These are phyloP conservation scores for Epizoanthus stellaris DNA, from an alignment of 92 coral and sea anemone species.

Conservation along the genomic window DNA sequence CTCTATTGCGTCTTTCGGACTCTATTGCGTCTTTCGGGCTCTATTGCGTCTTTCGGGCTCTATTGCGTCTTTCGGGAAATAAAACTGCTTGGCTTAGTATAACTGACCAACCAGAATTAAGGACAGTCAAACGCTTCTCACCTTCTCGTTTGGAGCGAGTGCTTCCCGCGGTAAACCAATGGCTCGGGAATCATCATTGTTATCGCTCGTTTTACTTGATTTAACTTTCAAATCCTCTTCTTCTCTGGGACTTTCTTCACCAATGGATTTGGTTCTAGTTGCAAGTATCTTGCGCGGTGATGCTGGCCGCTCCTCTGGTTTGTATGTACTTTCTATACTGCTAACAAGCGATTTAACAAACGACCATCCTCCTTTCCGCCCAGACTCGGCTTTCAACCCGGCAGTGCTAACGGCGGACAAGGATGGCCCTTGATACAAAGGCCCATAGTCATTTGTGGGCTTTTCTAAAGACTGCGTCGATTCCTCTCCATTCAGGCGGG, in stretches of 20 bases:
- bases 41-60: too few relatives aligned
- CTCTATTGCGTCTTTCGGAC: too few relatives aligned
- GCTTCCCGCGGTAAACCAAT: neutral
- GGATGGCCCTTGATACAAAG: slow-evolving; percentile 28
- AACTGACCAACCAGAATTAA: too few relatives aligned
- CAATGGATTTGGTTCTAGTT: neutral
- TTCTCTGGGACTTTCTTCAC: neutral
- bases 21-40: too few relatives aligned
- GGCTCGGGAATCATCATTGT: neutral
- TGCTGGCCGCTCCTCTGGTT: slow-evolving; percentile 1
- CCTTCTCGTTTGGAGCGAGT: neutral
- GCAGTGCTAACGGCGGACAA: neutral
- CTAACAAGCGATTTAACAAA: slow-evolving; percentile 38
- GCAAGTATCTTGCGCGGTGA: slow-evolving; percentile 9
- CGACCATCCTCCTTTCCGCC: slow-evolving; percentile 15
- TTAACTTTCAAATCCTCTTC: neutral
- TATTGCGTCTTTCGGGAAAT: too few relatives aligned
- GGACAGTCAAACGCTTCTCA: neutral
- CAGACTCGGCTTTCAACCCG: neutral
- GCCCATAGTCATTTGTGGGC: slow-evolving; percentile 4
- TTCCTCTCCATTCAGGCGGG: neutral
- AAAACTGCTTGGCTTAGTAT: too few relatives aligned
- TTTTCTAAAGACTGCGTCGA: neutral
- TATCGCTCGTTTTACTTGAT: neutral
- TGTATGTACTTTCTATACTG: slow-evolving; percentile 39